Evolutionary conservation across 1,140 invertebrate species (phyloP), one percentile per base, ranked within the genome.

Genomic region (Cotesia chilonis): DNA sequence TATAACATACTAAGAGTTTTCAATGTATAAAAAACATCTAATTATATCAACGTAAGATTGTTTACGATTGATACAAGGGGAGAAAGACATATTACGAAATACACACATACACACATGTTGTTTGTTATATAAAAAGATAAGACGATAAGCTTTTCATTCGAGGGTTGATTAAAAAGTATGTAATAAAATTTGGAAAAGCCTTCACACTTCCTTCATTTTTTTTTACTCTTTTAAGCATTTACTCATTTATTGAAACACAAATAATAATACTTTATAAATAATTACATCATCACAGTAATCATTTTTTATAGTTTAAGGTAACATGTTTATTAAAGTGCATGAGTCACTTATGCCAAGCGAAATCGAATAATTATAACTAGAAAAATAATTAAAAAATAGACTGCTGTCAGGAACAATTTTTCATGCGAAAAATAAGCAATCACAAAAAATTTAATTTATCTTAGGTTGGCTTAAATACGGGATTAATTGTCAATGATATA

Each of bases 41-140:
- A 68, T 54, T 64, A 59, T 52, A 68, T 55, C 37, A 68, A 67
- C 66, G 63, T 64, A 71, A 79, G 68, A 80, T 78, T 80, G 74
- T 79, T 79, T 78, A 76, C 77, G 78, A 76, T 57, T 57, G 38
- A 70, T 71, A 59, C 37, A 35, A 63, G 35, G 57, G 66, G 41
- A 76, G 60, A 76, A 67, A 75, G 66, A 74, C n/a, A 76, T 36
- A 78, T 60, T 69, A 65, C 73, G 36, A 76, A 2, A 73, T 60
- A 74, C 20, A 79, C 60, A 70, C 65, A 77, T 68, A 79, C 77
- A 84, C 78, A 83, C 77, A 82, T 80, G 80, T 83, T 86, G 80
- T 85, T 85, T 85, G 83, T 85, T 85, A 85, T 83, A 85, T 80
- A 82, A 80, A 72, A 82, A 74, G 60, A 84, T 81, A 80, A 78